A percentile compares a stretch with the other conserved stretches of the same genome.
phyloP scores from a whole-genome alignment of 2,888 invertebrate genomes.

The Euplagia quadripunctaria region DNA sequence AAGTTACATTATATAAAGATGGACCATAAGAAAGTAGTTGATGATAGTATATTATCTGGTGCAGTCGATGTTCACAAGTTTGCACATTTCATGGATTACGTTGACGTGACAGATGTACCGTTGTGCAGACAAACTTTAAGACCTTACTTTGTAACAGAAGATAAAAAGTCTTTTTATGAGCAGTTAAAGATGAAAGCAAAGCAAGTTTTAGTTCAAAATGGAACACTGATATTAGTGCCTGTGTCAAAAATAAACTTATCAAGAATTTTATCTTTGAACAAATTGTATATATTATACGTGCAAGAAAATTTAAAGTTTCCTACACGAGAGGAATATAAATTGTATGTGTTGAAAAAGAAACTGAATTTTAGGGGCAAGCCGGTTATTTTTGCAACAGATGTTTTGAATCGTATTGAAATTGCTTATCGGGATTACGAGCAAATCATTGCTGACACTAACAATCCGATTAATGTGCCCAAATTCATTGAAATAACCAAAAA shows the following conservation, averaged over 20 bases:
- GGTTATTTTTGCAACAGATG: constrained; percentile 10
- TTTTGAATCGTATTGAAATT: not conserved
- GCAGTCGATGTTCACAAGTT: constrained; percentile 12
- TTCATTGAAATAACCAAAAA: not conserved
- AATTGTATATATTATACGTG: constrained; percentile 10
- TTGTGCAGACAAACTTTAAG: constrained; percentile 15
- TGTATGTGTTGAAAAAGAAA: constrained; percentile 14
- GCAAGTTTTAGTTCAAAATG: constrained; percentile 2
- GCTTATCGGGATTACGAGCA: not conserved
- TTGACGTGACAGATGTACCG: not conserved
- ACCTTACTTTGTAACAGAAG: constrained; percentile 11
- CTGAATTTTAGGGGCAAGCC: not conserved
- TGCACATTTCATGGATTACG: constrained; percentile 5
- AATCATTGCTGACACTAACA: not conserved
- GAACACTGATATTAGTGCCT: not conserved
- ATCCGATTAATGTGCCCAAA: not conserved
- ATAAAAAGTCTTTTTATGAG: constrained; percentile 13
- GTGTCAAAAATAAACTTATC: not conserved
- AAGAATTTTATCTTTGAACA: constrained; percentile 14
- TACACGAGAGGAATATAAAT: not conserved
- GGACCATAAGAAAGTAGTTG: constrained; percentile 3
- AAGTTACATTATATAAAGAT: constrained; percentile 11
- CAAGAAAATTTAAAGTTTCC: constrained; percentile 12
- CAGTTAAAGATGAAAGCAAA: not conserved
- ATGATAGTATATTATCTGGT: not conserved